Evolutionary conservation across 2,113 vertebrate species (phyloP), one percentile per base, ranked within the genome.

Genomic region (Gadus macrocephalus): DNA sequence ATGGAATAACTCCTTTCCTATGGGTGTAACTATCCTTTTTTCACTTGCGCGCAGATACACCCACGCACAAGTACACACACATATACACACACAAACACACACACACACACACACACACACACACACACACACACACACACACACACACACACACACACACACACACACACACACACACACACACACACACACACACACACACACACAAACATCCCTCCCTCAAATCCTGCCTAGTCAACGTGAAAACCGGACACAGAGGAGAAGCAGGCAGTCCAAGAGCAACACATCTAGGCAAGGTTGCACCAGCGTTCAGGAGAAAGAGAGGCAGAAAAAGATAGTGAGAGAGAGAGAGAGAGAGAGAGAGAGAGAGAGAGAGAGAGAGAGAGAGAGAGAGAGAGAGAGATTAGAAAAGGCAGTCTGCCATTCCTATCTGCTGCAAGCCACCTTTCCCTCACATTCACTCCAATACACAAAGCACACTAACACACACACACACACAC

Each of bases 1-100:
- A 81, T 73, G 78, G 65, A 86, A 89, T 88, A 77, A 86, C 83
- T 80, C 86, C 83, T 84, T 81, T 84, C 73, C 86, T 87, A 86
- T 64, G 61, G 86, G 87, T 22, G 8, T 60, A 17, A 70, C 68
- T 31, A 62, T 20, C 20, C 20, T 20, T 64, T 67, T 76, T 25
- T 74, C 58, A 38, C 67, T 55, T 15, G 4, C 55, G 14, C 22
- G 14, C 62, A 72, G 69, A 77, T 69, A 60, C 71, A 67, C 73
- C 72, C 62, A 64, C 27, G 15, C 15, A 35, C 4, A 58, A 0
- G 17, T 3, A 12, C 55, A 58, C 55, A 58, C 17, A 15, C 17
- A 16, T 16, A 58, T 9, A 49, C 42, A 49, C 42, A 49, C 42
- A 49, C 42, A 49, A 3, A 20, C 20, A 20, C 20, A 20, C 20